Conservation (phyloP, 2,113 vertebrate genomes). For the Nicator chloris region DNA sequence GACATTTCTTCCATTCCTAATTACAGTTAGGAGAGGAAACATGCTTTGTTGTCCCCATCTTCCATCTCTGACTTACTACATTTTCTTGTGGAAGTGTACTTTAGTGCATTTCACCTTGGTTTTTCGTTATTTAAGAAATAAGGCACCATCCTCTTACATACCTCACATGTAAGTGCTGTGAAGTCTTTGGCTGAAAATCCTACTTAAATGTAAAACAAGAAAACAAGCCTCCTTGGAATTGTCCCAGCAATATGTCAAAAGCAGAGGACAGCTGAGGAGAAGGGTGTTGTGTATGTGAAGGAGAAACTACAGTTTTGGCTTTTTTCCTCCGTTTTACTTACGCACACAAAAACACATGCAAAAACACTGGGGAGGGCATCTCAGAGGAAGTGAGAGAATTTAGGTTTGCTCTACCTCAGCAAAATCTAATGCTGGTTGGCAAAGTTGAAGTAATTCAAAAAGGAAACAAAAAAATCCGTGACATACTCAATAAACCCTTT, state of each 20-base stretch:
- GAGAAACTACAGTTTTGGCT: background rate
- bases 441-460: background rate
- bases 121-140: background rate
- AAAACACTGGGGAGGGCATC: background rate
- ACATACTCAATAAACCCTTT: background rate
- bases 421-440: background rate
- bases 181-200: background rate
- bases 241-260: constrained; percentile 19
- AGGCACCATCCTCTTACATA: background rate
- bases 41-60: background rate
- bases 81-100: background rate
- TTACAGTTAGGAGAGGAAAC: background rate
- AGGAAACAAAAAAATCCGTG: background rate
- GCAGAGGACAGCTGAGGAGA: constrained; percentile 12
- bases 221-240: constrained; percentile 17
- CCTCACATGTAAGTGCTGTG: background rate
- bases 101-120: background rate
- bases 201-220: background rate
- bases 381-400: background rate
- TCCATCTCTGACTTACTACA: background rate
- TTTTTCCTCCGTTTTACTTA: background rate
- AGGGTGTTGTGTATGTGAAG: constrained; percentile 33
- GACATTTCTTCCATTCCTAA: background rate
- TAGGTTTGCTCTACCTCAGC: background rate
- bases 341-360: background rate